Conservation (phyloP, 2,113 vertebrate species). For the Struthio camelus region DNA sequence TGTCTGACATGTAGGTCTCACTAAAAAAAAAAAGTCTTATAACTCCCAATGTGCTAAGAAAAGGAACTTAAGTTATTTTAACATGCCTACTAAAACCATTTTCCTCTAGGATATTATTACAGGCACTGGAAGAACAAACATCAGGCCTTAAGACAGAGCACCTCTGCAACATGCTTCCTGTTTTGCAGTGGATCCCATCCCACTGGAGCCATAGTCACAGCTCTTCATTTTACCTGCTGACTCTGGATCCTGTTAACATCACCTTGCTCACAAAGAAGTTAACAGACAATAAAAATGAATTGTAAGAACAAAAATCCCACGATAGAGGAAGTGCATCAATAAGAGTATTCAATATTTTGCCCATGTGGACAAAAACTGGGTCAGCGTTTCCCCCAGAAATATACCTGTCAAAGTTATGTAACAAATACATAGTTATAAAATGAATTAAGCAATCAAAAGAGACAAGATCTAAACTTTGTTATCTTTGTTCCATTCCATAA, state of each 20-base stretch:
- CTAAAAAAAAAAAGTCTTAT: not conserved
- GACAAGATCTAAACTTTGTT: constrained; percentile 63
- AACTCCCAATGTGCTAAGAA: not conserved
- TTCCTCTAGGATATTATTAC: not conserved
- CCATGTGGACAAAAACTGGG: constrained; percentile 21
- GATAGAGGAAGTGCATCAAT: not conserved
- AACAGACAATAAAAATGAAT: constrained; percentile 33
- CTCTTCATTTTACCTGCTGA: not conserved
- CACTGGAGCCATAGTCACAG: not conserved
- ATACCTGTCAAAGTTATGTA: constrained; percentile 14
- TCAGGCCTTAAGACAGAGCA: not conserved
- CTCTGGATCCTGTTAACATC: not conserved
- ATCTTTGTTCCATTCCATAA: constrained; percentile 32
- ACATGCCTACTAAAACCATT: not conserved
- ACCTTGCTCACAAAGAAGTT: constrained; percentile 1
- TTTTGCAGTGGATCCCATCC: not conserved
- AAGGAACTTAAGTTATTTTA: not conserved
- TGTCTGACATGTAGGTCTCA: not conserved
- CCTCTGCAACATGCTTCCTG: not conserved
- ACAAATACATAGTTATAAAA: constrained; percentile 49
- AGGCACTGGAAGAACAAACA: constrained; percentile 4
- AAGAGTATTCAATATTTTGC: constrained; percentile 41
- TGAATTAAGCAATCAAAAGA: constrained; percentile 56
- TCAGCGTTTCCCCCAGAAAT: constrained; percentile 37
- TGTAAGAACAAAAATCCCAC: constrained; percentile 20